Evolutionary conservation across 2,113 vertebrate species (phyloP).

Genomic region (Steatornis caripensis): DNA sequence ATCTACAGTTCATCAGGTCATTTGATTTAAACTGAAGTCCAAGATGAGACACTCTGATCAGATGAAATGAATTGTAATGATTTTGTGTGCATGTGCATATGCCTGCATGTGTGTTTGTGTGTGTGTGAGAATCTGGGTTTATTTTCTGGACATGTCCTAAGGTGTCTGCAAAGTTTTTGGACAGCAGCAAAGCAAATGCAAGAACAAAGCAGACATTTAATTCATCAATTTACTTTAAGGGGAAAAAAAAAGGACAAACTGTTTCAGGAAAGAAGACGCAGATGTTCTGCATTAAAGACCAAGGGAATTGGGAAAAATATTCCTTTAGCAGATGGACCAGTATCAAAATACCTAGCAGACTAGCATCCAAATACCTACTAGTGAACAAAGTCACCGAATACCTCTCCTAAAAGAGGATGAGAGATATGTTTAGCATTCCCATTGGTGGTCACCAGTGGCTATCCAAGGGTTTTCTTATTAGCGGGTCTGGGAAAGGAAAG

Average conservation of each 20-base stretch:
- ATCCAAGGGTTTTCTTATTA: neutral
- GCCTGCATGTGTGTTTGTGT: neutral
- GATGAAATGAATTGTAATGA: neutral
- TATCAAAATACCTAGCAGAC: neutral
- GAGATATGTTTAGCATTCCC: neutral
- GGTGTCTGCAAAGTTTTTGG: neutral
- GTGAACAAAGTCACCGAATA: neutral
- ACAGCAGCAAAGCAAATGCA: neutral
- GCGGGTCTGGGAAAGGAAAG: neutral
- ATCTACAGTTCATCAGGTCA: conserved; percentile 44
- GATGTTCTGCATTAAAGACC: conserved; percentile 28
- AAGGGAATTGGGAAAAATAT: neutral
- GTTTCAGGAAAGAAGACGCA: conserved; percentile 20
- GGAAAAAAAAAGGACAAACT: neutral
- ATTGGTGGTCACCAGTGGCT: neutral
- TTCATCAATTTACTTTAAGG: neutral
- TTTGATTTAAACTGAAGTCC: conserved; percentile 6
- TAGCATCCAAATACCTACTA: neutral
- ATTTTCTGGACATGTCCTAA: neutral
- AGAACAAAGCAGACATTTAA: conserved; percentile 1
- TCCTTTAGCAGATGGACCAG: neutral
- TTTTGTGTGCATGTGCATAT: neutral
- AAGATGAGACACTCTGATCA: neutral
- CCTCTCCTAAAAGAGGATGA: neutral
- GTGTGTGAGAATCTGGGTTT: neutral